These are phyloP conservation scores for Verasper variegatus DNA, from an alignment of 2,113 vertebrate genomes.

Conservation along the genomic window DNA sequence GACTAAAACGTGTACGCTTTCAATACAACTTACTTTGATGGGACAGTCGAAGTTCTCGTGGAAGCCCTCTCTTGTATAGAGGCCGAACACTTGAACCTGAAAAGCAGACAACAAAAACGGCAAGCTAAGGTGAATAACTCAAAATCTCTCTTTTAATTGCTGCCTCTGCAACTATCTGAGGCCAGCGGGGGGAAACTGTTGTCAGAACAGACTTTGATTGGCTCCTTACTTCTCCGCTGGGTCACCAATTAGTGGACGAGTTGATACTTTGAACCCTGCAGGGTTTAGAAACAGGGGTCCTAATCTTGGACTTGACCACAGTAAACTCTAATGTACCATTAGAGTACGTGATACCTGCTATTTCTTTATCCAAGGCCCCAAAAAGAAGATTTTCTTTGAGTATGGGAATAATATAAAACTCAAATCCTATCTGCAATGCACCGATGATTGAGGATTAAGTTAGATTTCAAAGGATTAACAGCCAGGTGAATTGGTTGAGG, in stretches of 20 bases:
- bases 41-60: conserved; percentile 98
- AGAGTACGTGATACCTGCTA: conserved; percentile 39
- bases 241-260: conserved; percentile 82
- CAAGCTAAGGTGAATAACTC: conserved; percentile 66
- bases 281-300: conserved; percentile 71
- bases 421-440: conserved; percentile 50
- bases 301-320: conserved; percentile 68
- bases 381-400: conserved; percentile 37
- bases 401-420: conserved; percentile 51
- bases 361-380: conserved; percentile 16
- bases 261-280: conserved; percentile 75
- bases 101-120: conserved; percentile 51
- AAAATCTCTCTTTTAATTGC: conserved; percentile 75
- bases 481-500: conserved; percentile 65
- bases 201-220: conserved; percentile 71
- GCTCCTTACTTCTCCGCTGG: conserved; percentile 72
- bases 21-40: conserved; percentile 89
- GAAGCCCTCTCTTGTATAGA: conserved; percentile 96
- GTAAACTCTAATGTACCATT: conserved; percentile 64
- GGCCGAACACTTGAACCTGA: conserved; percentile 95
- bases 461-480: conserved; percentile 76
- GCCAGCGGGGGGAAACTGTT: conserved; percentile 57
- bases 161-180: conserved; percentile 72
- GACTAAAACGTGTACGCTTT: not conserved
- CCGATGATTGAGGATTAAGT: conserved; percentile 69